phyloP scores from a whole-genome alignment of 2,888 invertebrate species.

The Aplocera efformata region DNA sequence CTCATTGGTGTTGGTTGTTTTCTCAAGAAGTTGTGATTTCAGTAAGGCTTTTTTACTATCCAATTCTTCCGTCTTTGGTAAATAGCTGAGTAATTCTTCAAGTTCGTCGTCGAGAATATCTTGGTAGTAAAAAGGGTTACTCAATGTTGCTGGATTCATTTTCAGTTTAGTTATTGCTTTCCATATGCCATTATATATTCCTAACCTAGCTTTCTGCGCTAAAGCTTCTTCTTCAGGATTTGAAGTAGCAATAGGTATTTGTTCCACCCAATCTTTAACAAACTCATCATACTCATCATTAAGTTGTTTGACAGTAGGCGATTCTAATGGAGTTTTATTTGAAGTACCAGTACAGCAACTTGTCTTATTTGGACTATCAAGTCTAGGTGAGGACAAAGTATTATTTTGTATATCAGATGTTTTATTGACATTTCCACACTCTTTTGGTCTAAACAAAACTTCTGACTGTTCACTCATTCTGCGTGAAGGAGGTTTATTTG shows the following conservation, averaged over 20 bases:
- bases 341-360: slow-evolving; percentile 2
- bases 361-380: background rate
- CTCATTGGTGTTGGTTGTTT: slow-evolving; percentile 41
- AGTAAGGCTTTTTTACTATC: slow-evolving; percentile 35
- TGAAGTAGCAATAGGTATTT: slow-evolving; percentile 41
- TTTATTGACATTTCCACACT: background rate
- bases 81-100: slow-evolving; percentile 45
- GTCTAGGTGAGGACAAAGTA: background rate
- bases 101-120: slow-evolving; percentile 57
- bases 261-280: slow-evolving; percentile 44
- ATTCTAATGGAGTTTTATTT: background rate
- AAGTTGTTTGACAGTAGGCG: slow-evolving; percentile 20
- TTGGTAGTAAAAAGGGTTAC: slow-evolving; percentile 49
- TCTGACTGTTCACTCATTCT: slow-evolving; percentile 10
- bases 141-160: slow-evolving; percentile 40
- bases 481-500: slow-evolving; percentile 2
- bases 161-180: slow-evolving; percentile 50
- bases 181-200: slow-evolving; percentile 51
- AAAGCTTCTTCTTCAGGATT: slow-evolving; percentile 31
- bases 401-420: background rate
- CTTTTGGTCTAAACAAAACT: background rate
- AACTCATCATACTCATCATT: slow-evolving; percentile 44
- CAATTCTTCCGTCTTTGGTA: slow-evolving; percentile 50
- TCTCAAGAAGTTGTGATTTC: slow-evolving; percentile 49
- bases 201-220: slow-evolving; percentile 41